phyloP scores from a whole-genome alignment of 2,797 vertebrate species.

The Graptemys geographica region DNA sequence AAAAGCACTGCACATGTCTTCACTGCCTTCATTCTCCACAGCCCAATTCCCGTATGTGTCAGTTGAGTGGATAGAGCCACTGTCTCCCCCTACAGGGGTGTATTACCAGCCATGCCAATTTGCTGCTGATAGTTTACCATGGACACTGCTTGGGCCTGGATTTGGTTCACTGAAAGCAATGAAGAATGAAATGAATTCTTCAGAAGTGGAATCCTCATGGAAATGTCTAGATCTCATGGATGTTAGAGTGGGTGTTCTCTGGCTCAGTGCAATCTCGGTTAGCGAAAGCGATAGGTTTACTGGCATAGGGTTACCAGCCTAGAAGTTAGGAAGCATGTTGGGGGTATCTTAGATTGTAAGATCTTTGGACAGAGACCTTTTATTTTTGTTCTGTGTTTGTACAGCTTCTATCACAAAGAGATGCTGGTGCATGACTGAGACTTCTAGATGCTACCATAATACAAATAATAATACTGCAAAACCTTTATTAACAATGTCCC shows the following conservation, averaged over 20 bases:
- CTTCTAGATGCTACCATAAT: neutral
- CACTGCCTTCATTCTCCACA: neutral
- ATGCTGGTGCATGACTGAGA: neutral
- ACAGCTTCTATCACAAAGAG: neutral
- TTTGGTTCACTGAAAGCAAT: neutral
- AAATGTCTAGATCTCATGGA: neutral
- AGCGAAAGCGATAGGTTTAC: neutral
- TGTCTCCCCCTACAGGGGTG: neutral
- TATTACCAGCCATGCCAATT: neutral
- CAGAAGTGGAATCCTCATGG: neutral
- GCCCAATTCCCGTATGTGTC: neutral
- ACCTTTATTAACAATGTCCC: neutral
- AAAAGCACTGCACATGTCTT: neutral
- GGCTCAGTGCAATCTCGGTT: neutral
- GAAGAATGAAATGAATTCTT: neutral
- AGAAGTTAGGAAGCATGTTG: neutral
- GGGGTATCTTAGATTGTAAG: neutral
- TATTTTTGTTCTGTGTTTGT: neutral
- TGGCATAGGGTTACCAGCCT: neutral
- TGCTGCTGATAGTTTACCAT: neutral
- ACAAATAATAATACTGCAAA: neutral
- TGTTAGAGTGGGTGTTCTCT: neutral
- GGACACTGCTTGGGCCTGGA: neutral
- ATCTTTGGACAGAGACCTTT: neutral
- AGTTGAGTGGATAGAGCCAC: neutral